Conservation (phyloP, 2,888 invertebrate genomes). For the Drosophila nr. medialis region DNA sequence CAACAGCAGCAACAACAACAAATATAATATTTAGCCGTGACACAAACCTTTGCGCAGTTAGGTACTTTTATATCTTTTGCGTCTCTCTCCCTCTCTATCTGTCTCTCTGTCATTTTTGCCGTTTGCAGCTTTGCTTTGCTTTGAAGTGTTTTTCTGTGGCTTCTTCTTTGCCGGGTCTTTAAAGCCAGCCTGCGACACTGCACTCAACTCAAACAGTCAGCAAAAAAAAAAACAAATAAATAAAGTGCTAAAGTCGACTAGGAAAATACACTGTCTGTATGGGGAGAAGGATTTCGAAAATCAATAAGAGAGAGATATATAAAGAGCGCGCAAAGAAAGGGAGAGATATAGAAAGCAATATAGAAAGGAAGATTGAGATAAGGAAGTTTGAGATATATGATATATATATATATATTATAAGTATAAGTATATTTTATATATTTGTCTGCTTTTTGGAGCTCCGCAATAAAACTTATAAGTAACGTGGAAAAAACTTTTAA, state of each 20-base stretch:
- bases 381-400: too few species aligned
- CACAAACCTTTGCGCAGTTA: slow-evolving; percentile 44
- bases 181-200: slow-evolving; percentile 43
- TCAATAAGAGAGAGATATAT: background rate
- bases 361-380: background rate
- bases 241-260: background rate
- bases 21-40: slow-evolving; percentile 36
- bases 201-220: slow-evolving; percentile 24
- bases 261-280: slow-evolving; percentile 14
- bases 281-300: background rate
- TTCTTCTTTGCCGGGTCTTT: slow-evolving; percentile 46
- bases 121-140: slow-evolving; percentile 23
- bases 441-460: background rate
- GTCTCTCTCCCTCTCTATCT: background rate
- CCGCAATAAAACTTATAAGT: background rate
- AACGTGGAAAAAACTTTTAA: too few species aligned
- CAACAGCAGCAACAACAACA: slow-evolving; percentile 9
- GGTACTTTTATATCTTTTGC: background rate
- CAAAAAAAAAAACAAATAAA: slow-evolving; percentile 19
- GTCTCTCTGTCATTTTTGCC: slow-evolving; percentile 18
- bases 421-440: background rate
- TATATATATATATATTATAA: too few species aligned
- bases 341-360: background rate
- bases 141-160: slow-evolving; percentile 59
- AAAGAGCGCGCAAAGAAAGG: background rate